Base-by-base conservation (phyloP, 1,140 invertebrate species). In the Panagrolaimus sp. region DNA sequence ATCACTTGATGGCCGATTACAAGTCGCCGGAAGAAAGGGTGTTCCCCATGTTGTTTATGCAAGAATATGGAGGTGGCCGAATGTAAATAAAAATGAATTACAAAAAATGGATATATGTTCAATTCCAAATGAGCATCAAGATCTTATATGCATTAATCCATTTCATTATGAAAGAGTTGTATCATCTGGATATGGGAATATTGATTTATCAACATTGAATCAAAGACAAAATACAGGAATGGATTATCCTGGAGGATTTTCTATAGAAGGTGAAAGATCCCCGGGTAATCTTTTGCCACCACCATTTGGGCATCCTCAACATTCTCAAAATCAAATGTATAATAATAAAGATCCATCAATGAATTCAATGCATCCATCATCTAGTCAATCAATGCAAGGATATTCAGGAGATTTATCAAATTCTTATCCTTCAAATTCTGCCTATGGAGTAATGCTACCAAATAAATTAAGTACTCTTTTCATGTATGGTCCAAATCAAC, bases 1-100 rank as follows among this genome's bases (percentile, higher is more conserved):
- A 75, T 98, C 96, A 24, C 85, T 99, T 32, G 96, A 98, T 87
- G 96, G 96, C 1, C 85, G 96, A 75, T 86, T 99, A 76, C 96
- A 99, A 88, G 91, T 98, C 62, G 95, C 96, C 44, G 95, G 95
- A 26, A 87, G 94, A 46, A 98, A 98, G 86, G 95, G 95, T 24
- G 98, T 98, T 83, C 96, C 96, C 24, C 95, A 98, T 85, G 96
- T 98, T 0, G 98, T 98, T 67, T 99, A 98, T 84, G 94, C 96
- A 12, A 86, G 93, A 43, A 98, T 98, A 75, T 98, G 96, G 96
- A 88, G 96, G 76, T 98, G 96, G 96, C 95, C 96, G 1, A 96
- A 98, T 86, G 87, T 98, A 21, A 94, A 96, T 84, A 98, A 98
- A 85, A 98, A 98, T 85, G 96, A 99, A 86, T 85, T 99, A 63